Percentiles rank a stretch among this genome's conserved stretches.
Conservation (phyloP, 37 sponge, comb jelly and placozoan species). For the Corticium candelabrum region DNA sequence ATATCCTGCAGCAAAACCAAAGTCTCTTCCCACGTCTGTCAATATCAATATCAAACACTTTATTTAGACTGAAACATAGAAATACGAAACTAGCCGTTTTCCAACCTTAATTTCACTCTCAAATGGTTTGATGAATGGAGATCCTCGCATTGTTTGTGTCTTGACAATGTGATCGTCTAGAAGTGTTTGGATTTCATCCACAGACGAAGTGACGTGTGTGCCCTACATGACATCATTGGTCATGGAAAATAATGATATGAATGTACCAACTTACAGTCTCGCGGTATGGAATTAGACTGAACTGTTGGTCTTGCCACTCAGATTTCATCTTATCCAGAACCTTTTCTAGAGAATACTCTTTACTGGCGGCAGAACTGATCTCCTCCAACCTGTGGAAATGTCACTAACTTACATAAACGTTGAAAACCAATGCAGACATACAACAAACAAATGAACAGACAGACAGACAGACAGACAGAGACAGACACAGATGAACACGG, state of each 20-base stretch:
- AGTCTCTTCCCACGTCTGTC: conserved; percentile 76
- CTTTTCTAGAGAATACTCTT: conserved; percentile 94
- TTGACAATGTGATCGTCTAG: conserved; percentile 97
- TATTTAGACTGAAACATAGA: too few relatives aligned
- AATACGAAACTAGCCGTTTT: too few relatives aligned
- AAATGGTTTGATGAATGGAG: conserved; percentile 96
- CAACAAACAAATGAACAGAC: background rate
- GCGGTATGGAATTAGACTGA: conserved; percentile 75
- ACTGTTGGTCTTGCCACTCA: conserved; percentile 81
- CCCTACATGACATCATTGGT: conserved; percentile 44
- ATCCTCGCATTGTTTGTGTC: conserved; percentile 95
- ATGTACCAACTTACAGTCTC: conserved; percentile 58
- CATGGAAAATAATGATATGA: background rate
- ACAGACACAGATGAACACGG: background rate
- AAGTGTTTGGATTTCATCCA: conserved; percentile 88
- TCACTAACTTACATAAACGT: background rate
- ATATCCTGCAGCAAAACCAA: conserved; percentile 85
- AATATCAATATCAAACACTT: background rate
- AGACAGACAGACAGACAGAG: background rate
- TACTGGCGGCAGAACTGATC: conserved; percentile 83
- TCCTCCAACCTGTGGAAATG: conserved; percentile 65
- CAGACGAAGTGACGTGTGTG: conserved; percentile 77
- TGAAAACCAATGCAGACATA: background rate
- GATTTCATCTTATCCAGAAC: conserved; percentile 90
- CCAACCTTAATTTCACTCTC: conserved; percentile 86